Evolutionary conservation across 2,888 invertebrate species (phyloP).

Genomic region (Phyllotreta cruciferae): DNA sequence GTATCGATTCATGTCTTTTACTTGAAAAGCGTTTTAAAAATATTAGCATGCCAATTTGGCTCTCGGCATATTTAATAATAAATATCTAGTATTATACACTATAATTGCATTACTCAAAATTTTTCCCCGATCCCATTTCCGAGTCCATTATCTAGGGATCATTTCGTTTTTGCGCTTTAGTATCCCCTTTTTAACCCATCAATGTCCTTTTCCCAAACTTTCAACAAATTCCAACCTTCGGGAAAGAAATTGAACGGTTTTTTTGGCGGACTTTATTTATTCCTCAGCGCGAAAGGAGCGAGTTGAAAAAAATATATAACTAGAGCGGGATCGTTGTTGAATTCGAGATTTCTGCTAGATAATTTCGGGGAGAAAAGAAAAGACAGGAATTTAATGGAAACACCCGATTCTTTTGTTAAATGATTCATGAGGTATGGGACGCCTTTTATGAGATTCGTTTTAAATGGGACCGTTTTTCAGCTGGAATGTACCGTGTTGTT

Average conservation of each 20-base stretch:
- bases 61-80: too few species aligned
- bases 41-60: too few species aligned
- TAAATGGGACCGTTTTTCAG: not conserved
- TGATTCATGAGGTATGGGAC: conserved; percentile 6
- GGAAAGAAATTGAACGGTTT: conserved; percentile 4
- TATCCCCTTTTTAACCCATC: too few species aligned
- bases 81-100: too few species aligned
- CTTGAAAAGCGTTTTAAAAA: not conserved
- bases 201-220: too few species aligned
- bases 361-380: conserved; percentile 8
- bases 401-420: conserved; percentile 10
- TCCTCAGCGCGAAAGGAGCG: not conserved
- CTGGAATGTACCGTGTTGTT: too few species aligned
- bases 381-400: conserved; percentile 15
- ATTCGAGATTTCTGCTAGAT: conserved; percentile 12
- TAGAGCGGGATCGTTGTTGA: conserved; percentile 1
- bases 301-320: conserved; percentile 1
- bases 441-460: not conserved
- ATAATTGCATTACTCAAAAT: too few species aligned
- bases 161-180: too few species aligned
- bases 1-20: conserved; percentile 10
- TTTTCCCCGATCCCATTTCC: too few species aligned
- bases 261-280: conserved; percentile 4
- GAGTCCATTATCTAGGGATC: too few species aligned
- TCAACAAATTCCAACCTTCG: not conserved